Base-by-base conservation (phyloP, 1,140 invertebrate species). In the Lepidurus arcticus region DNA sequence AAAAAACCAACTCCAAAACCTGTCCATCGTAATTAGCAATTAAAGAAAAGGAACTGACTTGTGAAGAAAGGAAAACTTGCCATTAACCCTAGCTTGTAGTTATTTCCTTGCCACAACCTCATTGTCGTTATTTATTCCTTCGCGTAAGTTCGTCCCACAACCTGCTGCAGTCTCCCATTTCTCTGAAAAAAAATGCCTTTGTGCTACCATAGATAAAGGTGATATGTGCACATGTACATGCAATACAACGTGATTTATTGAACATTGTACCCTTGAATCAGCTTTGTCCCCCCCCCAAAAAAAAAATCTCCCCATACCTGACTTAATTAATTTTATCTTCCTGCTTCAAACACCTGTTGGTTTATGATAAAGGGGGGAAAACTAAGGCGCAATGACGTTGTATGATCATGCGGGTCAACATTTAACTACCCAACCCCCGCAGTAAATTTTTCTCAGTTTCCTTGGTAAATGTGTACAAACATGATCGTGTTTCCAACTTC, bases 101-200 rank as follows among this genome's bases (percentile, higher is more conserved):
- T 21, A 21, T 65, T 65, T 65, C 53, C 53, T 65, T 65, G 53
- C 53, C 53, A 21, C 53, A 65, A 65, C 21, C 53, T 65, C 53
- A 65, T 65, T 65, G 53, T 65, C 53, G 21, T 65, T 65, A 65
- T 65, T 65, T 65, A 65, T 65, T 65, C 53, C 53, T 65, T 21
- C 13, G 53, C 21, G 53, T 21, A 16, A 65, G 53, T 65, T 65
- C 16, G 53, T 65, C 8, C 6, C 6, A 65, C 34, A 16, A 65
- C n/a, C 21, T 65, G n/a, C 53, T 10, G 53, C 53, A 65, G 53
- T 65, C 53, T 65, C 34, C 34, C 34, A 34, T 65, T 65, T 65
- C 53, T 7, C n/a, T 65, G 0, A n/a, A n/a, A n/a, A n/a, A n/a
- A n/a, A n/a, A 65, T n/a, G 53, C 53, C 53, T 1, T 16, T 11